Percentiles rank a stretch among this genome's conserved stretches.
These are phyloP conservation scores for Zosterops borbonicus DNA, from an alignment of 2,113 vertebrate genomes.

Conservation along the genomic window DNA sequence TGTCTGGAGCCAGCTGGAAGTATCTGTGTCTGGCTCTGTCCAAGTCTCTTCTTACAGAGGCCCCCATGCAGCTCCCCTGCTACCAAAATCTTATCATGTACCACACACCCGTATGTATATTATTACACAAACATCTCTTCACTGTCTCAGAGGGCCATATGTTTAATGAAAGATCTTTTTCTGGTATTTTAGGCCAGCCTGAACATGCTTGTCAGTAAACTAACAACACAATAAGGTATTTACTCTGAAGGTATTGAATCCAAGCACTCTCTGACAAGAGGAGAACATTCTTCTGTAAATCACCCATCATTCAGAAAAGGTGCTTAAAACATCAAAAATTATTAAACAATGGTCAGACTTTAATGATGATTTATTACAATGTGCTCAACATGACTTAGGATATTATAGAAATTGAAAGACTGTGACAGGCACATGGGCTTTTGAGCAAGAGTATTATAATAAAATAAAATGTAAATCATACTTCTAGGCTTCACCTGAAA, in stretches of 20 bases:
- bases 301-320: not conserved
- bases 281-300: not conserved
- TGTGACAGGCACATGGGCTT: not conserved
- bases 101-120: not conserved
- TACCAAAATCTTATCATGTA: not conserved
- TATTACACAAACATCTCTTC: not conserved
- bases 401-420: not conserved
- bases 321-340: not conserved
- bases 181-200: not conserved
- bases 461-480: not conserved
- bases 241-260: not conserved
- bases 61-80: not conserved
- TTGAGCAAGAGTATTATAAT: not conserved
- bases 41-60: not conserved
- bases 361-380: not conserved
- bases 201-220: not conserved
- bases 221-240: not conserved
- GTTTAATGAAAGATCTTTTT: not conserved
- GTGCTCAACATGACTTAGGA: not conserved
- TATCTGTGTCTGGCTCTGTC: accelerated
- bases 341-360: not conserved
- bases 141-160: not conserved
- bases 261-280: not conserved
- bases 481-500: not conserved
- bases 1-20: not conserved